A percentile compares a stretch with the other conserved stretches of the same genome.
These are phyloP conservation scores for Cataglyphis hispanica DNA, from an alignment of 1,140 invertebrate species.

Conservation along the genomic window DNA sequence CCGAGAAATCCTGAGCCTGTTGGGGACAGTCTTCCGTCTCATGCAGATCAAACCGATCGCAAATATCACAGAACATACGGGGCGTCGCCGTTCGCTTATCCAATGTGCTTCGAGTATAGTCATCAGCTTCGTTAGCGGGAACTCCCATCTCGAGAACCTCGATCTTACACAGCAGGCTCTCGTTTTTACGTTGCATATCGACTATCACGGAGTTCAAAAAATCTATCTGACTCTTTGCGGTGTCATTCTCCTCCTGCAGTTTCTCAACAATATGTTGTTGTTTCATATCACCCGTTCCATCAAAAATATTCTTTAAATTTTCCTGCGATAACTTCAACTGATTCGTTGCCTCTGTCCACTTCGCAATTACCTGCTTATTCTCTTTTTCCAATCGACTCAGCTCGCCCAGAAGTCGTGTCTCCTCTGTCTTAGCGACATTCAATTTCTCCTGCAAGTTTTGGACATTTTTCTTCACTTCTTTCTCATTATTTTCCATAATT, in stretches of 20 bases:
- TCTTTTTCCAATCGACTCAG: constrained; percentile 81
- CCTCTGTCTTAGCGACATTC: constrained; percentile 75
- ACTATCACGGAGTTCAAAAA: constrained; percentile 99
- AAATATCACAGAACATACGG: constrained; percentile 98
- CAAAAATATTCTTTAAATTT: constrained; percentile 81
- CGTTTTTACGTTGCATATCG: constrained; percentile 97
- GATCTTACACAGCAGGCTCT: constrained; percentile 92
- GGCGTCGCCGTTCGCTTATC: constrained; percentile 88
- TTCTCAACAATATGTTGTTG: constrained; percentile 71
- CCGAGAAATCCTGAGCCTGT: constrained; percentile 90
- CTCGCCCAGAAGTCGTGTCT: constrained; percentile 74
- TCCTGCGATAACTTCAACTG: constrained; percentile 80
- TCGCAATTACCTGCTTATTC: constrained; percentile 79
- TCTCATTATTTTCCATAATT: constrained; percentile 76
- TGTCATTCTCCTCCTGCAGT: constrained; percentile 89
- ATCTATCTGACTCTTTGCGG: constrained; percentile 92
- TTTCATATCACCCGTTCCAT: constrained; percentile 73
- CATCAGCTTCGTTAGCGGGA: constrained; percentile 87
- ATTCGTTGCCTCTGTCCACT: constrained; percentile 76
- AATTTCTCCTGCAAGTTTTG: constrained; percentile 80
- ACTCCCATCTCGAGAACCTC: constrained; percentile 92
- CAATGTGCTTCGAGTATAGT: constrained; percentile 86
- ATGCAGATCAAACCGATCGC: constrained; percentile 98
- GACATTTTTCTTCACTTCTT: constrained; percentile 74
- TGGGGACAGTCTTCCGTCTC: constrained; percentile 98